Evolutionary conservation across 2,113 vertebrate genomes (phyloP).

Genomic region (Campylorhamphus procurvoides): DNA sequence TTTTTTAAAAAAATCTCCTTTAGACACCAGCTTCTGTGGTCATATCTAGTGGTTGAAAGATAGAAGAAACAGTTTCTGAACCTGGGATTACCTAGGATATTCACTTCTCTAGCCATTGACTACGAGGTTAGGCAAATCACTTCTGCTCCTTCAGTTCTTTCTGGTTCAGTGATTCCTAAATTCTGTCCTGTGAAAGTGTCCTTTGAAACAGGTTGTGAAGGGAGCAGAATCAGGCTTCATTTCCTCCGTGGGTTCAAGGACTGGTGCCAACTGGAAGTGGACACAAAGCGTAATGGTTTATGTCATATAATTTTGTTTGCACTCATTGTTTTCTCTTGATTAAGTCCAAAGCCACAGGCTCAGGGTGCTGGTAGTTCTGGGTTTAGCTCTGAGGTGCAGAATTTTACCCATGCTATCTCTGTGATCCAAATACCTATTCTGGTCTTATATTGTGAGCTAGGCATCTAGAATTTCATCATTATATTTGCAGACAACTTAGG

Average conservation of each 20-base stretch:
- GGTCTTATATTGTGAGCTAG: background rate
- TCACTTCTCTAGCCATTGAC: background rate
- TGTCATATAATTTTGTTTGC: background rate
- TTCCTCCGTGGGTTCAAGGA: background rate
- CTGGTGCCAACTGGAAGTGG: background rate
- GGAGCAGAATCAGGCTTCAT: background rate
- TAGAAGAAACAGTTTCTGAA: background rate
- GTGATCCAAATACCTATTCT: background rate
- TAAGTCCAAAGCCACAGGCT: background rate
- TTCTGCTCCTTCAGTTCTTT: background rate
- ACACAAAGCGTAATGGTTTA: background rate
- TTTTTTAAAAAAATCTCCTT: background rate
- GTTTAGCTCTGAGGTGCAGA: background rate
- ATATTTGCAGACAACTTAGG: background rate
- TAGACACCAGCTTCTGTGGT: background rate
- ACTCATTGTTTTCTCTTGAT: background rate
- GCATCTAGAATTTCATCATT: background rate
- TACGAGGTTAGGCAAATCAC: background rate
- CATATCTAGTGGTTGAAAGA: background rate
- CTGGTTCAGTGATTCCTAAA: background rate
- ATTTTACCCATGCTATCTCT: background rate
- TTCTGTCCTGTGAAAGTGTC: background rate
- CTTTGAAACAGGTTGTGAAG: background rate
- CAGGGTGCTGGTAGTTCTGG: background rate
- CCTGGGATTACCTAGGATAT: background rate